phyloP scores from a whole-genome alignment of 92 coral and sea anemone species.

The Zoanthus gigantus region DNA sequence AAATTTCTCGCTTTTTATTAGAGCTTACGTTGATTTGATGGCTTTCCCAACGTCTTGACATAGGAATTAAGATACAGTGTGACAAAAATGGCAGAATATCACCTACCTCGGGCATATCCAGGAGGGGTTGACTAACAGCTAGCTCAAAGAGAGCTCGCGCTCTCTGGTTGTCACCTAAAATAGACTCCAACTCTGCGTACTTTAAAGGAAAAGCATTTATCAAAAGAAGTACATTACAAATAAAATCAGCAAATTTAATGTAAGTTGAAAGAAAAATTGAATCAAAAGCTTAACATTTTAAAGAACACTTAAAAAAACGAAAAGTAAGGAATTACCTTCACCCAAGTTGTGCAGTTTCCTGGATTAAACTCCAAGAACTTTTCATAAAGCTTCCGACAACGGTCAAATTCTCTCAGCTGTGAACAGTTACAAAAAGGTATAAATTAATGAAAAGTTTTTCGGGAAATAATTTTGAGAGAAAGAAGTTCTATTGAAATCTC shows the following conservation, averaged over 20 bases:
- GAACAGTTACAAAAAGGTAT: neutral
- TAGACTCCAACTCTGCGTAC: constrained; percentile 93
- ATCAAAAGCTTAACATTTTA: neutral
- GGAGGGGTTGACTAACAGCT: constrained; percentile 94
- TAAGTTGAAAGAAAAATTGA: neutral
- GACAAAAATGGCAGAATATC: neutral
- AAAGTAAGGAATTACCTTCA: constrained; percentile 72
- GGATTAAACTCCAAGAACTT: constrained; percentile 94
- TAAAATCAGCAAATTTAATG: neutral
- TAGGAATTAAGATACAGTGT: neutral
- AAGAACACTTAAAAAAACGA: too few relatives aligned
- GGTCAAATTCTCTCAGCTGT: constrained; percentile 96
- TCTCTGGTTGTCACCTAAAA: constrained; percentile 87
- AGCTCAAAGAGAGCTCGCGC: constrained; percentile 92
- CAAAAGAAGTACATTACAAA: neutral
- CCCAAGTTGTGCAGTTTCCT: constrained; percentile 98
- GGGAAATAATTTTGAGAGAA: neutral
- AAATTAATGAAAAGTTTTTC: too few relatives aligned
- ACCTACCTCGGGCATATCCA: constrained; percentile 98
- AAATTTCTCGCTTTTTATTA: too few relatives aligned
- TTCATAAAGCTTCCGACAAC: constrained; percentile 97
- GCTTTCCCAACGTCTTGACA: too few relatives aligned
- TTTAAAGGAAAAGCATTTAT: constrained; percentile 25
- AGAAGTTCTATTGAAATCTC: neutral
- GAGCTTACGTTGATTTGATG: too few relatives aligned